Base-by-base conservation (phyloP, 2,113 vertebrate genomes). In the Microcebus tavaratra region DNA sequence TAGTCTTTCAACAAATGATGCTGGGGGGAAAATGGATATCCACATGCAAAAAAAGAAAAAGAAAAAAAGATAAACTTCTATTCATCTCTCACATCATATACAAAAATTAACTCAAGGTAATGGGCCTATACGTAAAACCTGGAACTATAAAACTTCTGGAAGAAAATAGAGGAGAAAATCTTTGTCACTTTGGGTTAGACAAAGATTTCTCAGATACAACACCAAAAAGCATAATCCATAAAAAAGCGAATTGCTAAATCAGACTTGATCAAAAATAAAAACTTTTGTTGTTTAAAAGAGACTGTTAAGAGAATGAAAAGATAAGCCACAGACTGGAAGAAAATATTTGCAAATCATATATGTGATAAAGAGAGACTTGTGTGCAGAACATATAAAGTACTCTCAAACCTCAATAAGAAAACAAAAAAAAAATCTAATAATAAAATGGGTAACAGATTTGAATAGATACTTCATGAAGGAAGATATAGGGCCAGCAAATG, bases 51-150 rank as follows among this genome's bases (percentile, higher is more conserved):
- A 68, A 39, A 39, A 29, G 31, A 61, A 25, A 48, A 36, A 36
- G 23, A 36, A 45, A 70, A 50, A 50, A 29, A 36, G 29, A 61
- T 6, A 27, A 63, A 42, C 42, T 45, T 86, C 73, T 53, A 94
- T 48, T 21, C n/a, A 17, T 63, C 89, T 70, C 90, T 86, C 4
- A 87, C 0, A 93, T 23, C 31, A 55, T 27, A 53, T 8, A 83
- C 1, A 59, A 94, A 89, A 92, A 50, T 39, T 57, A 87, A 55
- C 20, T 96, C 45, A 83, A 90, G 95, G 57, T 73, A 78, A 72
- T 21, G 91, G 17, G 81, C 14, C 45, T 68, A 45, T 10, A 57
- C 31, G 3, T 48, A 90, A 94, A 85, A 92, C 3, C 25, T 48
- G 45, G 94, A 53, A 92, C 27, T 68, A 57, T 9, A 88, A 87